These are phyloP conservation scores for Recurvirostra avosetta DNA, from an alignment of 2,113 vertebrate species.

Conservation along the genomic window DNA sequence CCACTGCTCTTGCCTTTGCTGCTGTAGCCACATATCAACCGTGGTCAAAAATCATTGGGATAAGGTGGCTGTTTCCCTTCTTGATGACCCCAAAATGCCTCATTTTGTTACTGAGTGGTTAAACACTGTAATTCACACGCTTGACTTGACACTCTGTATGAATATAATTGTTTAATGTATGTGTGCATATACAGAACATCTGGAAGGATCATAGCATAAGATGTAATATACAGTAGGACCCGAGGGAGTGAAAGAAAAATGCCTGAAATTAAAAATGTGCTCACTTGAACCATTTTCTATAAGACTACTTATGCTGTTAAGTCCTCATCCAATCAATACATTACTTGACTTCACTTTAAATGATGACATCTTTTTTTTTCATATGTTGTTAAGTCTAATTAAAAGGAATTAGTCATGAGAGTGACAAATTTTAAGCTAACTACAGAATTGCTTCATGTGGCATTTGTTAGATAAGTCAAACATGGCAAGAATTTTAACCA, in stretches of 20 bases:
- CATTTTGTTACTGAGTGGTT: neutral
- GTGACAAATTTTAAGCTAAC: conserved; percentile 20
- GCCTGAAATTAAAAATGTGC: neutral
- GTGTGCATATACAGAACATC: neutral
- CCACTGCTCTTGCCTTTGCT: neutral
- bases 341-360: conserved; percentile 2
- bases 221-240: neutral
- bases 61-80: neutral
- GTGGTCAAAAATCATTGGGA: neutral
- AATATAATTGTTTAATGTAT: neutral
- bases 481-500: neutral
- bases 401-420: conserved; percentile 41
- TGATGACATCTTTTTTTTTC: neutral
- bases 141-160: neutral
- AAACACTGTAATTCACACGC: neutral
- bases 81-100: neutral
- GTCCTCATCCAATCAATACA: conserved; percentile 10
- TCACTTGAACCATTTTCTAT: neutral
- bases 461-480: conserved; percentile 18
- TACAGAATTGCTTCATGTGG: neutral
- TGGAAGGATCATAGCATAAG: neutral
- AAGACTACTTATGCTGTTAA: neutral
- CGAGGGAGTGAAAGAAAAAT: neutral
- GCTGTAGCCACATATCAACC: fast-evolving
- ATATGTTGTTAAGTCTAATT: conserved; percentile 34